Evolutionary conservation across 2,888 invertebrate genomes (phyloP), one percentile per base, ranked within the genome.

Genomic region (Pammene fasciana): DNA sequence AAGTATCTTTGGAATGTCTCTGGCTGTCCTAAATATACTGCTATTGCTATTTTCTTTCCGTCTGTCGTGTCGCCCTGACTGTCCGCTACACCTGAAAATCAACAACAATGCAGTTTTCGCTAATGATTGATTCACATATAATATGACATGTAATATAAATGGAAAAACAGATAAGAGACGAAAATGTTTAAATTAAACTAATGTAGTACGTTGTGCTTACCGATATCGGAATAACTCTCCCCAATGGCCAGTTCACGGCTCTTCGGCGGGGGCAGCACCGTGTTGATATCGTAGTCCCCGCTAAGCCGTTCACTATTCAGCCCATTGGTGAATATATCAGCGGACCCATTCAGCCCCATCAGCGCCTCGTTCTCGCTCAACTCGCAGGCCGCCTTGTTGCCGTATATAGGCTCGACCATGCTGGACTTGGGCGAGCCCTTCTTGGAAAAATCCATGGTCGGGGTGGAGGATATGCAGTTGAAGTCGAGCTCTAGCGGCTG

Each of bases 31-130:
- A 98, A 92, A 81, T 97, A 97, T 56, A 98, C 97, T 4, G 97
- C 96, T 72, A 98, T 96, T 50, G 96, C 95, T 74, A 98, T 96
- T 81, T 96, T 94, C 88, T 97, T 97, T 65, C 98, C 97, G 77
- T 97, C 97, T 0, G 95, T 95, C 65, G 96, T 95, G 78, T 95
- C 94, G 26, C 94, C 93, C 78, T 94, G 90, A 75, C 94, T 94
- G 75, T 94, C 94, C 0, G 93, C 93, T 38, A 93, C 92, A 74
- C 92, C 93, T 93, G 78, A 41, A 79, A 80, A 61, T 74, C 26
- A 71, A 34, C 67, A 38, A 10, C 10, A 59, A 6, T 45, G 6
- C 4, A 36, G 5, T 16, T 36, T 38, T 38, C 16, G 18, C 13
- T 4, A 43, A 26, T 13, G 18, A n/a, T 50, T 0, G 41, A 5